Base-by-base conservation (phyloP, 2,797 vertebrate genomes). In the Menidia menidia region DNA sequence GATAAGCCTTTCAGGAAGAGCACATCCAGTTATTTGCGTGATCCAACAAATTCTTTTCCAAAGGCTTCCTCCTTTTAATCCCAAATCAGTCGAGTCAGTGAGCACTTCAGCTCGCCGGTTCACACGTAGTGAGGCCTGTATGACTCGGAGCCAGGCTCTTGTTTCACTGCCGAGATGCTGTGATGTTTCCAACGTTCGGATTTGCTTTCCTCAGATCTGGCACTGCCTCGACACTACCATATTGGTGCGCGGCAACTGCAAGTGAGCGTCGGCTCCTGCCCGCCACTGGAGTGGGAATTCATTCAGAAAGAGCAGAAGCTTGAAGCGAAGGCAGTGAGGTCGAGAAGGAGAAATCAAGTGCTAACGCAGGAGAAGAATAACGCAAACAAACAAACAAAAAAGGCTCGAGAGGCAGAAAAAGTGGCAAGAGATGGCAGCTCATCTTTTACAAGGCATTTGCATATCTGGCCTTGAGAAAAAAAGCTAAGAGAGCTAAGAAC, bases 281-380 rank as follows among this genome's bases (percentile, higher is more conserved):
- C 81, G 66, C 54, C 0, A 39, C 74, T 45, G 50, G 61, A 80
- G 80, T 77, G 82, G 74, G 53, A 68, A 76, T 80, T 86, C 80
- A 77, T 87, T 86, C 57, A 85, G 64, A 69, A 52, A 74, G 50
- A 84, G 82, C 58, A 71, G 64, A 60, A 75, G 82, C 71, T 81
- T 4, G 11, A 68, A 59, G 67, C 25, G 66, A 76, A 62, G 64
- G 66, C 25, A 45, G 71, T 63, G 47, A 51, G 39, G 31, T 33
- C 19, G 66, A 68, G 53, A 31, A 62, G 43, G 42, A 59, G 68
- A 43, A 60, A 50, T 67, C 6, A 60, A 55, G 73, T 60, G 58
- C 42, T 18, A 50, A 64, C 59, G 42, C 53, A 60, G 30, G 43
- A 73, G 32, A 48, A 58, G 64, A 61, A 53, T 61, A 76, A 25